Evolutionary conservation across 2,888 invertebrate genomes (phyloP).

Genomic region (Pammene aurita): DNA sequence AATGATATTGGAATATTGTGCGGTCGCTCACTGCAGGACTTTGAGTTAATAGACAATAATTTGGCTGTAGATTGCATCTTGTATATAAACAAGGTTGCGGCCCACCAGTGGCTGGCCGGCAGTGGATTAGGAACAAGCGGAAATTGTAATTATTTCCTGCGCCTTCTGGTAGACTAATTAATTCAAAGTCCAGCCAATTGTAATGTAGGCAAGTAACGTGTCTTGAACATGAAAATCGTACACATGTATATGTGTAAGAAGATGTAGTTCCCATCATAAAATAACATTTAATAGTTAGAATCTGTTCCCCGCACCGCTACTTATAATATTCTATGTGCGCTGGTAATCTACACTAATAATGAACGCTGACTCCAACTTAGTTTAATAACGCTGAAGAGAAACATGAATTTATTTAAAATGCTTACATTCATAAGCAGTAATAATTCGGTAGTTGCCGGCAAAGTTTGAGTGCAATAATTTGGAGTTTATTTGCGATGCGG

Average conservation of each 20-base stretch:
- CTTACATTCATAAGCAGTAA: constrained; percentile 40
- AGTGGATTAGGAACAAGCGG: constrained; percentile 28
- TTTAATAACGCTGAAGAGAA: constrained; percentile 27
- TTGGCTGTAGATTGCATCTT: constrained; percentile 55
- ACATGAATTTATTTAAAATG: constrained; percentile 36
- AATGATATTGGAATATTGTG: constrained; percentile 58
- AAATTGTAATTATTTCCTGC: constrained; percentile 28
- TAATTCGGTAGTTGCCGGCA: constrained; percentile 44
- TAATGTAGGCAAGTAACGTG: neutral
- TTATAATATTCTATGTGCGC: constrained; percentile 19
- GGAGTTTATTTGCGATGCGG: constrained; percentile 76
- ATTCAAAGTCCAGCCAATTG: constrained; percentile 11
- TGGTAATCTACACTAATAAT: constrained; percentile 29
- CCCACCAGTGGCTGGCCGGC: constrained; percentile 8
- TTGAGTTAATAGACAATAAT: constrained; percentile 54
- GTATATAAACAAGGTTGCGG: constrained; percentile 45
- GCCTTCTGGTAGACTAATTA: constrained; percentile 23
- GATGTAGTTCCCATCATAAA: neutral
- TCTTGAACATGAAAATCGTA: neutral
- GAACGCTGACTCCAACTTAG: constrained; percentile 10
- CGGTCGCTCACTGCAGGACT: constrained; percentile 46
- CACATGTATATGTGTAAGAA: too few relatives aligned
- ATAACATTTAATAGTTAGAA: constrained; percentile 1
- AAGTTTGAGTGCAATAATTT: constrained; percentile 75
- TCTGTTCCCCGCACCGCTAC: constrained; percentile 6